Evolutionary conservation across 2,113 vertebrate genomes (phyloP), one percentile per base, ranked within the genome.

Genomic region (Conger conger): DNA sequence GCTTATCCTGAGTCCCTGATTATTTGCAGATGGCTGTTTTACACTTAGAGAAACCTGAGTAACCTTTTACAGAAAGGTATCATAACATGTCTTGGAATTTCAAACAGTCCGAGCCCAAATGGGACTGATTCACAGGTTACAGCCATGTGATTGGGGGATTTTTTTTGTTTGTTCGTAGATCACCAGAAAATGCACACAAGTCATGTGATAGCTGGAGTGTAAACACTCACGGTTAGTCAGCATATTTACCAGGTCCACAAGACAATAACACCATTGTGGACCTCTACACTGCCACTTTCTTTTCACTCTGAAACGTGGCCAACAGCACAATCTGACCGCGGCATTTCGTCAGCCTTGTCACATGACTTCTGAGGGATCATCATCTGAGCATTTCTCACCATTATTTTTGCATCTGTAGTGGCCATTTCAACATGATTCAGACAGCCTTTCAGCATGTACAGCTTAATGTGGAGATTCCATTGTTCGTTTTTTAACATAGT

Each of bases 61-160:
- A 27, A 63, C 20, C 18, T 63, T 80, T 84, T 83, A 80, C 82
- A 54, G 60, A 50, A 20, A 60, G 9, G 38, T 57, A 9, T 83
- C 76, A 81, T 16, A 42, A 78, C 35, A 79, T 53, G 20, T 42
- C 83, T 54, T 78, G 78, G 83, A 23, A 80, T 54, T 82, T 79
- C 79, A 83, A 82, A 86, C 63, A 84, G 87, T 90, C 86, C 86
- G 86, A 36, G 84, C 79, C 63, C 77, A 83, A 63, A 76, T 33
- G 77, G 36, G 83, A 42, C 79, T 50, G 81, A 54, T 37, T 81
- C 84, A 78, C 36, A 81, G 63, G 85, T 38, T n/a, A 42, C 7
- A 30, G 84, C 90, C 90, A 91, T 86, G 90, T 91, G 90, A 90
- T 42, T 4, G 86, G 85, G 91, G 90, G 87, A 88, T 91, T 92